Evolutionary conservation across 2,797 vertebrate species (phyloP).

Genomic region (Sebastes dallii): DNA sequence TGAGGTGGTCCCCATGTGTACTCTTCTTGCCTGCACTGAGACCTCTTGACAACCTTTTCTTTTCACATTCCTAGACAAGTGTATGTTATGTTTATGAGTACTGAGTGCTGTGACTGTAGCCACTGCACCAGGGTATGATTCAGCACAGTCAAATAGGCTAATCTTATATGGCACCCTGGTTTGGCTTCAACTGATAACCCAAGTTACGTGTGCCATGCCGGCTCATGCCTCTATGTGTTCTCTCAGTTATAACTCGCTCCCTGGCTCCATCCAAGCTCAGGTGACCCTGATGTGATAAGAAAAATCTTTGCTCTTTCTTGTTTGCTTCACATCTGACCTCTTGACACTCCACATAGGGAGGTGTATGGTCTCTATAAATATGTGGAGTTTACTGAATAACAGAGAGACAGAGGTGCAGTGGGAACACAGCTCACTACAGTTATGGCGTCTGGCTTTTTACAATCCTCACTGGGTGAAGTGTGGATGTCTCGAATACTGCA

Average conservation of each 20-base stretch:
- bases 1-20: neutral
- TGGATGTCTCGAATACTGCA: constrained; percentile 62
- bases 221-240: neutral
- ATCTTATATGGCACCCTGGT: constrained; percentile 69
- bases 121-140: constrained; percentile 50
- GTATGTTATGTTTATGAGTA: constrained; percentile 6
- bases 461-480: constrained; percentile 56
- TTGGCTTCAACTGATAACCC: constrained; percentile 68
- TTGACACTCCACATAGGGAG: constrained; percentile 27
- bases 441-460: constrained; percentile 67
- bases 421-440: neutral
- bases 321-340: constrained; percentile 55
- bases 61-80: neutral
- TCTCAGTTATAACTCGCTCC: neutral
- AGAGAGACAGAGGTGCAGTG: neutral
- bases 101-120: neutral
- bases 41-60: neutral
- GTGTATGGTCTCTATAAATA: constrained; percentile 26
- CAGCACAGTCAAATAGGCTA: constrained; percentile 47
- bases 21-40: neutral
- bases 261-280: constrained; percentile 9
- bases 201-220: neutral
- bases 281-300: constrained; percentile 56
- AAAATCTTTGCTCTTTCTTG: constrained; percentile 35
- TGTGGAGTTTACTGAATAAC: constrained; percentile 7